These are phyloP conservation scores for Luffia ferchaultella DNA, from an alignment of 2,888 invertebrate species.

Conservation along the genomic window DNA sequence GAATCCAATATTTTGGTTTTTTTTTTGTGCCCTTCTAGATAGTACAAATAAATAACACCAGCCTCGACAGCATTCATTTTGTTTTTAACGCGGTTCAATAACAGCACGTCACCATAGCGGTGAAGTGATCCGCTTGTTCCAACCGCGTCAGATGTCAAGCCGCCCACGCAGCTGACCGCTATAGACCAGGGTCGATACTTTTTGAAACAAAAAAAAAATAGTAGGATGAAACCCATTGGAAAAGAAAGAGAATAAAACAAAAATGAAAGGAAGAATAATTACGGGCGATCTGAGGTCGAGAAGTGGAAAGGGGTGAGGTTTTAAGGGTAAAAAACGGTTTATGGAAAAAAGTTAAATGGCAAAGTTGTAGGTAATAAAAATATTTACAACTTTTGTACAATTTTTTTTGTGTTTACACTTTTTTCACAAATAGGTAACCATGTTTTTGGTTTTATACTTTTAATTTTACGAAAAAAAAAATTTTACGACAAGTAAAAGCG, in stretches of 20 bases:
- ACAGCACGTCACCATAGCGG: no score
- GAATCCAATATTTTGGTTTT: no score
- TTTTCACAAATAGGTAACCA: neutral
- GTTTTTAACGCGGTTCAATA: no score
- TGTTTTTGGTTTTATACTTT: neutral
- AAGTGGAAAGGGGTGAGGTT: neutral
- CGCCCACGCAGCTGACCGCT: no score
- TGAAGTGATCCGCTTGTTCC: no score
- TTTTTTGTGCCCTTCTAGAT: no score
- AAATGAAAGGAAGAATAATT: neutral
- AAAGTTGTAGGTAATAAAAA: neutral
- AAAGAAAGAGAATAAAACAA: neutral
- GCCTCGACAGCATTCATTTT: no score
- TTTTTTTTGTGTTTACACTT: neutral
- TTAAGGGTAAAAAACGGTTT: neutral
- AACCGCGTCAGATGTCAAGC: no score
- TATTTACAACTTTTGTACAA: neutral
- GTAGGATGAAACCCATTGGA: slow-evolving; percentile 3
- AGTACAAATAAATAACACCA: no score
- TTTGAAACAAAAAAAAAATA: slow-evolving; percentile 3
- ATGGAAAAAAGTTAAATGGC: neutral
- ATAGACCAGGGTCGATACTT: neutral
- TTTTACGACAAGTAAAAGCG: neutral
- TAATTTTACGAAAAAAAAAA: neutral
- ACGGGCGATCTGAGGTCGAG: neutral